Evolutionary conservation across 2,797 vertebrate genomes (phyloP), one percentile per base, ranked within the genome.

Genomic region (Synanceia verrucosa): DNA sequence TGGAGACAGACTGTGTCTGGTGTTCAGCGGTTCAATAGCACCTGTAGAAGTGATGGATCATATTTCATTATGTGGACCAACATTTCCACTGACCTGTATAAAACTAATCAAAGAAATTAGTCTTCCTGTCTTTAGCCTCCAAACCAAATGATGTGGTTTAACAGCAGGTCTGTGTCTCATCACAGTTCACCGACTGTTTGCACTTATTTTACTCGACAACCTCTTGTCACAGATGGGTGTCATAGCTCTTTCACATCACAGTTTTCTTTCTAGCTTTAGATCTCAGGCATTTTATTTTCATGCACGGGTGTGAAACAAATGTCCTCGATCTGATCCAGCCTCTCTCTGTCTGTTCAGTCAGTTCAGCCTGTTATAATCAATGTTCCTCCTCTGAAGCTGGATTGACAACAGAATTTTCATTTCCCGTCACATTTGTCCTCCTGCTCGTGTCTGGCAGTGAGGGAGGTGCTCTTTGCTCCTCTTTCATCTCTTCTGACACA

Each of bases 21-120:
- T 18, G 1, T 34, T 48, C 51, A 69, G 66, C 34, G 60, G 23
- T 56, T 34, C 24, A 44, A 28, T 65, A 56, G 73, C 58, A 73
- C 59, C 37, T 59, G 55, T 11, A 48, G n/a, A n/a, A 41, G 11
- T 6, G 62, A 60, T 43, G 18, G 60, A 46, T 2, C 51, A 47
- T 51, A 70, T 41, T 65, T 83, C 36, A 60, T 66, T 50, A 68
- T 6, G 43, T 60, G 24, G 11, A 37, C 23, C 12, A 57, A 19
- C 46, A 61, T 65, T 77, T 81, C 59, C 66, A 44, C 65, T 33
- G 18, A 70, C 43, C 65, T 72, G 21, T 23, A 19, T 61, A 14
- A 51, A 56, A 44, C 39, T 51, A 76, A 82, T 81, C 39, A 41
- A 70, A 47, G 46, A 78, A 83, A 60, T 53, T 7, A 67, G 37